Evolutionary conservation across 2,888 invertebrate genomes (phyloP).

Genomic region (Aleiodes testaceus): DNA sequence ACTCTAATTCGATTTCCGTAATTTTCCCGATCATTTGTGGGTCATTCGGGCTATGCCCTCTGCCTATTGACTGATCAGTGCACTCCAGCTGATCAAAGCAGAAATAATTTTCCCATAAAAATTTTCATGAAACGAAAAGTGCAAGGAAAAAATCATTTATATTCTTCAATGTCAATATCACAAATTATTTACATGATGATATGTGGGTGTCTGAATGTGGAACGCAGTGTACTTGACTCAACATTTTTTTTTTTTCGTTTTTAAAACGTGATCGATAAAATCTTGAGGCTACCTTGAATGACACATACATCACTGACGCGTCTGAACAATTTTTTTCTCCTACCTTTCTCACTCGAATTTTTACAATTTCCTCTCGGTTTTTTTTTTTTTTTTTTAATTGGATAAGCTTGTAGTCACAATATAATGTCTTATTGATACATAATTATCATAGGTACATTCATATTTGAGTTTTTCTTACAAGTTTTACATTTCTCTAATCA

Average conservation of each 20-base stretch:
- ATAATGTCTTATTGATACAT: no score
- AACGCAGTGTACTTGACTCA: conserved; percentile 31
- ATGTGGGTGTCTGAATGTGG: conserved; percentile 25
- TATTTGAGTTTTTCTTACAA: no score
- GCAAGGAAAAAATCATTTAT: no score
- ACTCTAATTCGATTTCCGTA: conserved; percentile 43
- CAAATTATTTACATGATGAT: conserved; percentile 12
- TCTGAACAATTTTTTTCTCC: background rate
- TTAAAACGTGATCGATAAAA: conserved; percentile 27
- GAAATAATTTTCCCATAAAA: background rate
- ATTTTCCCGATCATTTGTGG: conserved; percentile 40
- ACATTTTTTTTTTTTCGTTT: conserved; percentile 16
- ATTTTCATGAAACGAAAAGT: background rate
- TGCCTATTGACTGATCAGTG: conserved; percentile 45
- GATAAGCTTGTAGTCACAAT: no score
- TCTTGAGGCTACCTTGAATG: background rate
- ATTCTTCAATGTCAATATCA: conserved; percentile 34
- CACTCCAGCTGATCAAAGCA: conserved; percentile 33
- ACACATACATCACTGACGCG: background rate
- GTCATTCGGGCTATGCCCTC: conserved; percentile 46
- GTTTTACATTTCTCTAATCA: no score
- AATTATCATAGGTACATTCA: no score
- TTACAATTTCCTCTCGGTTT: conserved; percentile 1
- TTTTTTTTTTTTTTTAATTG: no score
- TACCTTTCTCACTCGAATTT: background rate